Base-by-base conservation (phyloP, 1,140 invertebrate species). In the Diorhabda elongata region DNA sequence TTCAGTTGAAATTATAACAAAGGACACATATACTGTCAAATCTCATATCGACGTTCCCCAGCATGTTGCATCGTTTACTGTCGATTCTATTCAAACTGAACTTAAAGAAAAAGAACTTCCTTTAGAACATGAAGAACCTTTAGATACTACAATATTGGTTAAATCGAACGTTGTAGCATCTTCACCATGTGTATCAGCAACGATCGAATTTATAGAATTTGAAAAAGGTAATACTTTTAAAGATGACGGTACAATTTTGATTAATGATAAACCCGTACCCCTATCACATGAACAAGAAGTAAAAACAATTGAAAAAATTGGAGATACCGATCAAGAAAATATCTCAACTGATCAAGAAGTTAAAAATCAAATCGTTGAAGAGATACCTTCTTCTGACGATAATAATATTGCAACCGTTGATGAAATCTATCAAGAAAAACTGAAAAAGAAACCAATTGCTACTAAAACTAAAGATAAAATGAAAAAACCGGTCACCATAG, bases 401-500 rank as follows among this genome's bases (percentile, higher is more conserved):
- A 8, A 44, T 63, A 42, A 3, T 43, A 63, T 42, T 44, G 43
- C 43, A 4, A 44, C 62, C 3, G 61, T 26, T 47, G n/a, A 6
- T 7, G 7, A 26, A 69, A 70, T 5, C 42, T 41, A 26, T 26
- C 26, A 5, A 3, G 69, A 69, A 41, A 64, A 69, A 60, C 42
- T 47, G 11, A 75, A 71, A 68, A 44, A n/a, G 42, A 74, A 68
- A 62, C 69, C 56, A 58, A 8, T 7, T 5, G 63, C 61, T 43
- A 45, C 68, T 26, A 78, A 75, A 70, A 44, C 69, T 1, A 78
- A 80, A 68, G 59, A 67, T 44, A 80, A 76, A 73, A 69, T 73
- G 65, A 61, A 71, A 4, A 60, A 69, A 45, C 66, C 73, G 6
- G 82, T 85, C 5, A 83, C 82, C 42, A 85, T 85, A 62, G 83